Evolutionary conservation across 2,113 vertebrate species (phyloP), one percentile per base, ranked within the genome.

Genomic region (Abramis brama): DNA sequence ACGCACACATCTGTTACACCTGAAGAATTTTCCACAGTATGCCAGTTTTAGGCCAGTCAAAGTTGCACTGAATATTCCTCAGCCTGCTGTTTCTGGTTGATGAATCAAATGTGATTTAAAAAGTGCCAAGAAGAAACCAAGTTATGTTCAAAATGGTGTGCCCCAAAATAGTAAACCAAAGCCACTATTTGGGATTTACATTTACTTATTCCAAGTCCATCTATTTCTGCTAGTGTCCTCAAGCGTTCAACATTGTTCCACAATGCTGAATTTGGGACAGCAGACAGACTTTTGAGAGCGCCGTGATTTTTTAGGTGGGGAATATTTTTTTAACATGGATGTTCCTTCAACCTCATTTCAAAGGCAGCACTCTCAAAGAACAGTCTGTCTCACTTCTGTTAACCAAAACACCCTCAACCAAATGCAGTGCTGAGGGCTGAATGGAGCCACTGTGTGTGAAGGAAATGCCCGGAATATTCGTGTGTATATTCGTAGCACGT

Each of bases 301-400:
- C 39, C 87, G 86, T 52, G 80, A 92, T 90, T 92, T 71, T 71
- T 90, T 92, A 91, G 88, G 85, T 90, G 87, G 87, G 85, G 78
- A 87, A 89, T 91, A 88, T 93, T 94, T 93, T 91, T 90, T 93
- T 92, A 92, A 93, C 92, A 89, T 86, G 91, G 91, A 94, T 93
- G 91, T 93, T 94, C 93, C 89, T 90, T 88, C 86, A 75, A 25
- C 59, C 87, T 89, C 87, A 60, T 91, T 92, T 93, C 91, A 93
- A 93, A 94, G 93, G 86, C 62, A 77, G 17, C 47, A 62, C 89
- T 87, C 89, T 95, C 92, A 95, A 94, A 93, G 94, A 87, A 55
- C 88, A 79, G 90, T 87, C 93, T 94, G 94, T 93, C 90, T 91
- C 83, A 11, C 78, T 85, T 47, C 33, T 87, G 84, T 89, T 94